Percentiles rank a stretch among this genome's conserved stretches.
phyloP scores from a whole-genome alignment of 2,888 invertebrate genomes.

The Platycheirus albimanus region DNA sequence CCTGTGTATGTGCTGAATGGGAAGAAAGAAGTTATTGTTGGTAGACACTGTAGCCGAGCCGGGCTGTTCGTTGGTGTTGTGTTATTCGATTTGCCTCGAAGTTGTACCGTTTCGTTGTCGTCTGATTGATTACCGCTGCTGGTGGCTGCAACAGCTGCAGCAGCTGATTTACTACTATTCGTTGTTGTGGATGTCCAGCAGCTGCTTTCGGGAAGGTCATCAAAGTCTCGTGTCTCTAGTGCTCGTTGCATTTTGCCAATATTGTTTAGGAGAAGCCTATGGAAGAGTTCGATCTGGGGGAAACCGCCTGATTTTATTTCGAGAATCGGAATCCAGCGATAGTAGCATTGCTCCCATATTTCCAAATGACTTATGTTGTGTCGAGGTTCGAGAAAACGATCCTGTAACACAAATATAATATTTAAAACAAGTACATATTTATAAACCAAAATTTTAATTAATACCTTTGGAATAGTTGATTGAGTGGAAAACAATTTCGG shows the following conservation, averaged over 20 bases:
- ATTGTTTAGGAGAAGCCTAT: conserved; percentile 81
- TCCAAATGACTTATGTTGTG: conserved; percentile 85
- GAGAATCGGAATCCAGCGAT: conserved; percentile 93
- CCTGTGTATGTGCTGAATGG: conserved; percentile 81
- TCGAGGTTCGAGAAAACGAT: conserved; percentile 83
- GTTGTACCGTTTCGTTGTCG: conserved; percentile 68
- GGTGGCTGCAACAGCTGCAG: conserved; percentile 29
- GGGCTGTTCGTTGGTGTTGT: conserved; percentile 77
- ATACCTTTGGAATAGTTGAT: conserved; percentile 80
- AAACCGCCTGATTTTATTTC: conserved; percentile 84
- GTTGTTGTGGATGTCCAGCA: conserved; percentile 25
- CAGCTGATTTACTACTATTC: too few species aligned
- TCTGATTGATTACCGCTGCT: conserved; percentile 56
- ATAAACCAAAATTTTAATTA: neutral
- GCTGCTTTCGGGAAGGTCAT: conserved; percentile 79
- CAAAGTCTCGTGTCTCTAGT: conserved; percentile 80
- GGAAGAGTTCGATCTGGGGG: conserved; percentile 82
- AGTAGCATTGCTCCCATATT: conserved; percentile 95
- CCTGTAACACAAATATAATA: conserved; percentile 64
- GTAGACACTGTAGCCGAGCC: conserved; percentile 74
- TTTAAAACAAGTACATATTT: neutral
- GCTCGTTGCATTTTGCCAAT: conserved; percentile 82
- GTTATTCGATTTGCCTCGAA: conserved; percentile 70
- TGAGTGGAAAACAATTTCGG: conserved; percentile 80
- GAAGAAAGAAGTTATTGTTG: conserved; percentile 82